These are phyloP conservation scores for Nipponacmea schrenckii DNA, from an alignment of 2,888 invertebrate genomes.

Conservation along the genomic window DNA sequence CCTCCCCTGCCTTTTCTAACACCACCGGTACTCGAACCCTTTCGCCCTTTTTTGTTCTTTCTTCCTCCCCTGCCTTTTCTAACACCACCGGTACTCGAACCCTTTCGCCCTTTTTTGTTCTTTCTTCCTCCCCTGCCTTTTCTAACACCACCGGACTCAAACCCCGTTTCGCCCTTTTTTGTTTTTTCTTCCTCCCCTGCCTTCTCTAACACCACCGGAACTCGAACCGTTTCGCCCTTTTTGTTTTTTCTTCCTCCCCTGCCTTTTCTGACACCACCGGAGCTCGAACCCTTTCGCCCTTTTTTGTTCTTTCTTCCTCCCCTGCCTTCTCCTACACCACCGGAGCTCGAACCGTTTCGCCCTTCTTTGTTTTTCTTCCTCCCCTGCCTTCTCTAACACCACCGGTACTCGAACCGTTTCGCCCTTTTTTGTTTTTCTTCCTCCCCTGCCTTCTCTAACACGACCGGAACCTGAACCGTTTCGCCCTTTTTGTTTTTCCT, in stretches of 20 bases:
- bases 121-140: neutral
- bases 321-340: neutral
- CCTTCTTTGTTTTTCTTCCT: neutral
- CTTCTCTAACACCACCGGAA: neutral
- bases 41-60: neutral
- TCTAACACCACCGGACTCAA: neutral
- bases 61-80: neutral
- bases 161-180: neutral
- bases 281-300: neutral
- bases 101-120: neutral
- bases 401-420: neutral
- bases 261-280: neutral
- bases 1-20: neutral
- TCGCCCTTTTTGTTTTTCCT: neutral
- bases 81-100: neutral
- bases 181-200: neutral
- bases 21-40: neutral
- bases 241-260: neutral
- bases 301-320: neutral
- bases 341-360: neutral
- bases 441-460: neutral
- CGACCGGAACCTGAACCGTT: neutral
- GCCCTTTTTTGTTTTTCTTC: too few relatives aligned
- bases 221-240: neutral
- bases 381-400: neutral